Conservation (phyloP, 2,888 invertebrate species). For the Drosophila paranaensis region DNA sequence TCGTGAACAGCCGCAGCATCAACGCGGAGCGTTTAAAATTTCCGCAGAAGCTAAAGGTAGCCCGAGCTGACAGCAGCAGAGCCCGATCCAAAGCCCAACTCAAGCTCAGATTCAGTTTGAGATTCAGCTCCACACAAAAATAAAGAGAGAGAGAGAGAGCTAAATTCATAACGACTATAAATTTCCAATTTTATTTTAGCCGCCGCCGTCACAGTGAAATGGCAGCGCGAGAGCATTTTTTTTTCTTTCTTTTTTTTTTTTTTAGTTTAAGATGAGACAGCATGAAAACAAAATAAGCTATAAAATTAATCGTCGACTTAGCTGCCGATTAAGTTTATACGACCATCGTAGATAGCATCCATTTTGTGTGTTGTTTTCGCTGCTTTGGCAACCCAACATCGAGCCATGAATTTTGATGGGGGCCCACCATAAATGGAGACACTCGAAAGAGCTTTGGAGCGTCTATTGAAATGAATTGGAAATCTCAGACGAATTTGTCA, state of each 20-base stretch:
- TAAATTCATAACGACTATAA: slow-evolving; percentile 66
- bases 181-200: slow-evolving; percentile 72
- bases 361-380: slow-evolving; percentile 48
- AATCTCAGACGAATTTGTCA: slow-evolving; percentile 26
- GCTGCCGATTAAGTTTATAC: slow-evolving; percentile 65
- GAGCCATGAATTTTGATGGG: slow-evolving; percentile 21
- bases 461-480: slow-evolving; percentile 27
- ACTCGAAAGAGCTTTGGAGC: not conserved
- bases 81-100: not conserved
- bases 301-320: slow-evolving; percentile 78
- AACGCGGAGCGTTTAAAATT: slow-evolving; percentile 41
- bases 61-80: slow-evolving; percentile 33
- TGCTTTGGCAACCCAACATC: slow-evolving; percentile 17
- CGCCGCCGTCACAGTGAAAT: slow-evolving; percentile 50
- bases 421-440: slow-evolving; percentile 12
- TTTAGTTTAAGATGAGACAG: slow-evolving; percentile 53
- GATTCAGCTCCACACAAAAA: not conserved
- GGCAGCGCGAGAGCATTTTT: slow-evolving; percentile 17
- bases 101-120: slow-evolving; percentile 1
- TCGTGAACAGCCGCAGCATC: slow-evolving; percentile 22
- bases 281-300: slow-evolving; percentile 75
- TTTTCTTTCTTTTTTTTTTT: not conserved
- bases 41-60: slow-evolving; percentile 75
- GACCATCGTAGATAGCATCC: slow-evolving; percentile 53
- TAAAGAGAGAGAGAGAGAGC: slow-evolving; percentile 9